Evolutionary conservation across 2,888 invertebrate species (phyloP).

Genomic region (Leucophora obtusa): DNA sequence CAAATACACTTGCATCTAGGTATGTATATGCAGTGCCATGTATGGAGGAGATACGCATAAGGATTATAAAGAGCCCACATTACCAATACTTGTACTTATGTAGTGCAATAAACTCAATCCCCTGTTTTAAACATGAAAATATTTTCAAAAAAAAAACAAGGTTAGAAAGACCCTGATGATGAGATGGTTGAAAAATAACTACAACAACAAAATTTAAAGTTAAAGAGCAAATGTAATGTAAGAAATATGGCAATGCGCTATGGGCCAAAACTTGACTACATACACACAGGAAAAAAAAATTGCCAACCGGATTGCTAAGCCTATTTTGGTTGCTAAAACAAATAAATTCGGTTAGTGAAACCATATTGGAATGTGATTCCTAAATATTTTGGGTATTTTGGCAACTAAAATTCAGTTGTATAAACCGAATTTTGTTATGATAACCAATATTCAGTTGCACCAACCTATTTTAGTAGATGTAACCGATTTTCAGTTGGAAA

Average conservation of each 20-base stretch:
- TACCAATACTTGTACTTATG: slow-evolving; percentile 11
- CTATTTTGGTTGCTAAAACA: no score
- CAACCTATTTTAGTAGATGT: no score
- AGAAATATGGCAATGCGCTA: background rate
- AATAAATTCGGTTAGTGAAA: no score
- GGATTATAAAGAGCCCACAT: slow-evolving; percentile 33
- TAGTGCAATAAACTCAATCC: slow-evolving; percentile 25
- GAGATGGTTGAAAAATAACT: slow-evolving; percentile 20
- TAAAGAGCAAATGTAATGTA: slow-evolving; percentile 35
- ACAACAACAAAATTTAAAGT: slow-evolving; percentile 12
- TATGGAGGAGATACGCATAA: slow-evolving; percentile 9
- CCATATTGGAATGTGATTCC: no score
- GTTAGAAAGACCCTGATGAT: slow-evolving; percentile 18
- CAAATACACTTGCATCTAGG: background rate
- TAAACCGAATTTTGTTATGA: no score
- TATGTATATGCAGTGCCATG: background rate
- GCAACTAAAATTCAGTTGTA: no score
- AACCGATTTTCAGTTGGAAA: no score
- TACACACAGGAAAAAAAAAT: no score
- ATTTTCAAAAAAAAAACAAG: background rate
- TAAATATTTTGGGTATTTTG: no score
- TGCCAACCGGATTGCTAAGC: no score
- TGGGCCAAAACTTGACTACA: background rate
- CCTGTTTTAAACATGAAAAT: background rate
- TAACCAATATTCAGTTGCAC: no score